These are phyloP conservation scores for Trachops cirrhosus DNA, from an alignment of 2,797 vertebrate genomes.

Conservation along the genomic window DNA sequence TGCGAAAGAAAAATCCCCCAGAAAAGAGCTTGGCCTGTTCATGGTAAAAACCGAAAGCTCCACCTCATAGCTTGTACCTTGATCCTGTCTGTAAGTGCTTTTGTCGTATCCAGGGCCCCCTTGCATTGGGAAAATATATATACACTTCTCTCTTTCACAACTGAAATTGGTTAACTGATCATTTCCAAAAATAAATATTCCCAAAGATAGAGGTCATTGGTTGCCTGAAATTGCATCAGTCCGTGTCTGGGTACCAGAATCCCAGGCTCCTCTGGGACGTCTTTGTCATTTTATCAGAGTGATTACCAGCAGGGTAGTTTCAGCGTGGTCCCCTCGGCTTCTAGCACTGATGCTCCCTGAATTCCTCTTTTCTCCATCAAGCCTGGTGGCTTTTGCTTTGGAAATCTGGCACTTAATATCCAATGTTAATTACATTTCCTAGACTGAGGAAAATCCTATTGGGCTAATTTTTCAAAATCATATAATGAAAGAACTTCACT, in stretches of 20 bases:
- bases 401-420: slow-evolving; percentile 69
- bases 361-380: slow-evolving; percentile 42
- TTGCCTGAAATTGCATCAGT: slow-evolving; percentile 88
- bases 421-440: slow-evolving; percentile 73
- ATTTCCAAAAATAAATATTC: slow-evolving; percentile 85
- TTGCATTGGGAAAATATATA: neutral
- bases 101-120: neutral
- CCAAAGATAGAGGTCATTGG: slow-evolving; percentile 86
- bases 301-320: slow-evolving; percentile 76
- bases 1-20: neutral
- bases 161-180: slow-evolving; percentile 74
- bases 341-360: slow-evolving; percentile 30
- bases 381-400: slow-evolving; percentile 59
- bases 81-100: neutral
- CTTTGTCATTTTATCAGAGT: slow-evolving; percentile 84
- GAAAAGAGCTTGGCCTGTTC: neutral
- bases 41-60: neutral
- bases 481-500: slow-evolving; percentile 68
- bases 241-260: slow-evolving; percentile 73
- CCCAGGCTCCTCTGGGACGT: slow-evolving; percentile 75
- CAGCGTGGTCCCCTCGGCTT: slow-evolving; percentile 57
- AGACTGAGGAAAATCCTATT: slow-evolving; percentile 63
- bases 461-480: slow-evolving; percentile 74
- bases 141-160: slow-evolving; percentile 63
- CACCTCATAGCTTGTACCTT: neutral